Conservation (phyloP, 2,113 vertebrate genomes). For the Callionymus lyra region DNA sequence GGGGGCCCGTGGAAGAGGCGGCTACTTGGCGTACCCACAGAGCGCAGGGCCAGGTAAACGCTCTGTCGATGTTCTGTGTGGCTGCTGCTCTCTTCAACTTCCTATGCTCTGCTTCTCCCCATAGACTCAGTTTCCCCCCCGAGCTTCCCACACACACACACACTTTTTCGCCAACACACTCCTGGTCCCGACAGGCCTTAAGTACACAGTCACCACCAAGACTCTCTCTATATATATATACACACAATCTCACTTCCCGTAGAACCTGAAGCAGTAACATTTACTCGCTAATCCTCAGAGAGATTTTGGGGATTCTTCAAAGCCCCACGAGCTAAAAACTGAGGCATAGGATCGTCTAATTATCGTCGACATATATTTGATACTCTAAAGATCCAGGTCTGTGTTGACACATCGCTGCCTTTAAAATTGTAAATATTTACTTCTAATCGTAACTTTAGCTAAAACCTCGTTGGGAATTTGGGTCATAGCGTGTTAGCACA, state of each 20-base stretch:
- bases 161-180: constrained; percentile 17
- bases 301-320: too few species aligned
- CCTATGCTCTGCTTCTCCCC: constrained; percentile 57
- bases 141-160: constrained; percentile 20
- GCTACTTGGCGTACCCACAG: constrained; percentile 84
- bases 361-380: too few species aligned
- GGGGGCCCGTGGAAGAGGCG: constrained; percentile 81
- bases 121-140: constrained; percentile 40
- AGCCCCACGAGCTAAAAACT: too few species aligned
- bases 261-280: too few species aligned
- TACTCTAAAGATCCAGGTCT: too few species aligned
- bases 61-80: constrained; percentile 89
- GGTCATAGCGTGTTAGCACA: too few species aligned
- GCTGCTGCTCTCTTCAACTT: constrained; percentile 79
- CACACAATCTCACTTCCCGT: not conserved
- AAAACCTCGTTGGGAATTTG: too few species aligned
- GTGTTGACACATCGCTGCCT: too few species aligned
- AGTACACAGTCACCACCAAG: constrained; percentile 10
- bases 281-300: too few species aligned
- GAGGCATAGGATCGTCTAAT: too few species aligned
- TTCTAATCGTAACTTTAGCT: too few species aligned
- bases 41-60: constrained; percentile 89
- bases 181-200: constrained; percentile 12
- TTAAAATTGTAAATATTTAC: too few species aligned
- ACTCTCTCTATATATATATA: constrained; percentile 1